Evolutionary conservation across 2,113 vertebrate genomes (phyloP).

Genomic region (Odocoileus virginianus): DNA sequence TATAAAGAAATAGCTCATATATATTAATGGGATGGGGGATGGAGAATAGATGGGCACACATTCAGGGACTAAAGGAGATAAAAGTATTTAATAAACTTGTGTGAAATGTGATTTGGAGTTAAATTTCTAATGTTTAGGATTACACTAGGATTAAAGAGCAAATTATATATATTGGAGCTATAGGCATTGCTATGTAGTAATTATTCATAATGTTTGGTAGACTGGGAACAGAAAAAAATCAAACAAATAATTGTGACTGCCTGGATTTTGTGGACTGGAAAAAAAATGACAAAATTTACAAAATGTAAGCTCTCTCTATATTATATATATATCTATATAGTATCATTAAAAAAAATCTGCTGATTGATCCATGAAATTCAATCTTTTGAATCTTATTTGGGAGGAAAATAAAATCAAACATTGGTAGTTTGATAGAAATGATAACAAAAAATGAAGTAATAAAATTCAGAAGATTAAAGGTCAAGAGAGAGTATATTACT

Average conservation of each 20-base stretch:
- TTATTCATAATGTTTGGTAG: not conserved
- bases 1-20: not conserved
- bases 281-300: not conserved
- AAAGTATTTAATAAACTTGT: not conserved
- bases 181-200: not conserved
- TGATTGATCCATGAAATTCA: not conserved
- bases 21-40: accelerated
- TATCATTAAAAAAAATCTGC: not conserved
- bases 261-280: not conserved
- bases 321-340: not conserved
- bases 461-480: not conserved
- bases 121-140: not conserved
- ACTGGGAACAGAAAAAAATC: not conserved
- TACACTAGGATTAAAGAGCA: not conserved
- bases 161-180: not conserved
- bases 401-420: not conserved
- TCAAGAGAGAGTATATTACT: not conserved
- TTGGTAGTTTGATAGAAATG: not conserved
- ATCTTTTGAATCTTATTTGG: not conserved
- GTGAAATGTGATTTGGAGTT: not conserved
- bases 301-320: not conserved
- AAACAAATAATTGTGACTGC: not conserved
- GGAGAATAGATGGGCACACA: not conserved
- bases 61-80: not conserved
- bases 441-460: not conserved